Conservation (phyloP, 1,140 invertebrate species). For the Lithobius niger region DNA sequence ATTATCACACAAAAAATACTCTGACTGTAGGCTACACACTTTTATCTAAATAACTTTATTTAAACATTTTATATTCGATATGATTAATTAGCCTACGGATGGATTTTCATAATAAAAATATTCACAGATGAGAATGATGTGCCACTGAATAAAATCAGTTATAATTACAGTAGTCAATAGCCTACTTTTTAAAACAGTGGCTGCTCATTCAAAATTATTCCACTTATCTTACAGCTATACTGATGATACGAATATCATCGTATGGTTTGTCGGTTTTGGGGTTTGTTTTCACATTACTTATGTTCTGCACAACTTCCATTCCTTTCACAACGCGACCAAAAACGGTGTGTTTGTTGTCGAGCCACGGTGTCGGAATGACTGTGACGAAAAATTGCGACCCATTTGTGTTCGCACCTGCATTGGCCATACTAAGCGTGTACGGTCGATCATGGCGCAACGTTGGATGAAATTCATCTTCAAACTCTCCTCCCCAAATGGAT, state of each 20-base stretch:
- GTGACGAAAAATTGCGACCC: conserved; percentile 99
- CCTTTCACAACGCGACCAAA: conserved; percentile 93
- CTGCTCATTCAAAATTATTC: too few relatives aligned
- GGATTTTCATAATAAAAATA: too few relatives aligned
- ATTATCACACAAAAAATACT: too few relatives aligned
- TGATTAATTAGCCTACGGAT: too few relatives aligned
- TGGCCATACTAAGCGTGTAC: conserved; percentile 97
- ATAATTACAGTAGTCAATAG: too few relatives aligned
- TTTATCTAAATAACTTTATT: too few relatives aligned
- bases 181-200: too few relatives aligned
- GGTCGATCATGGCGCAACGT: conserved; percentile 87
- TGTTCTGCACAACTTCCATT: conserved; percentile 98
- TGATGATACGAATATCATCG: conserved; percentile 92
- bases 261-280: conserved; percentile 97
- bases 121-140: too few relatives aligned
- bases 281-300: conserved; percentile 87
- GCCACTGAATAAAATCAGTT: too few relatives aligned
- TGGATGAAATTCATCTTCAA: conserved; percentile 93
- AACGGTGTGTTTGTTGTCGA: conserved; percentile 98
- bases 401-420: conserved; percentile 95
- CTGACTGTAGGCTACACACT: too few relatives aligned
- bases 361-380: conserved; percentile 86
- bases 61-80: too few relatives aligned
- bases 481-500: conserved; percentile 97
- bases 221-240: conserved; percentile 77